Evolutionary conservation across 2,888 invertebrate genomes (phyloP).

Genomic region (Tridacna gigas): DNA sequence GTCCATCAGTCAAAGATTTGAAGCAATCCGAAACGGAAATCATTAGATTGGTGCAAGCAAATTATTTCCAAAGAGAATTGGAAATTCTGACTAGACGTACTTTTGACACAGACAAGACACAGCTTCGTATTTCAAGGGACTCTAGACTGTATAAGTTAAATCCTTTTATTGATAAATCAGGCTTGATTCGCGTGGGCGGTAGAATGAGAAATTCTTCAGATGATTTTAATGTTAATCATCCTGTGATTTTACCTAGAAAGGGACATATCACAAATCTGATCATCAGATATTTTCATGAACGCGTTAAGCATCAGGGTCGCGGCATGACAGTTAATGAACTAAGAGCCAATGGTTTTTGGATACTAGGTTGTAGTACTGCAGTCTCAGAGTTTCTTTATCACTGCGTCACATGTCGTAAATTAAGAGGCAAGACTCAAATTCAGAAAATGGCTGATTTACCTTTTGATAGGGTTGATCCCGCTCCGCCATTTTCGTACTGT

Average conservation of each 20-base stretch:
- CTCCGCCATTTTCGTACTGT: slow-evolving; percentile 33
- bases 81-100: not conserved
- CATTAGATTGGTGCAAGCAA: slow-evolving; percentile 13
- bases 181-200: slow-evolving; percentile 57
- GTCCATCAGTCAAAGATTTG: slow-evolving; percentile 8
- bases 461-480: slow-evolving; percentile 62
- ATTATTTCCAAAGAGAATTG: slow-evolving; percentile 18
- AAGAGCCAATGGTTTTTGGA: slow-evolving; percentile 74
- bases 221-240: slow-evolving; percentile 44
- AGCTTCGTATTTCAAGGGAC: slow-evolving; percentile 16
- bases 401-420: slow-evolving; percentile 75
- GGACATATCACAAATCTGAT: slow-evolving; percentile 56
- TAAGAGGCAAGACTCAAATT: slow-evolving; percentile 65
- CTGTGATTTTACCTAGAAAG: slow-evolving; percentile 59
- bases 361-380: slow-evolving; percentile 66
- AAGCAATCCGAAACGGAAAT: slow-evolving; percentile 25
- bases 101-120: not conserved
- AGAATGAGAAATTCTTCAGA: slow-evolving; percentile 14
- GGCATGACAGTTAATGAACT: slow-evolving; percentile 63
- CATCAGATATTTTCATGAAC: slow-evolving; percentile 61
- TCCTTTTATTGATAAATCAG: slow-evolving; percentile 58
- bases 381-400: slow-evolving; percentile 61
- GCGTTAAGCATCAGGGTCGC: slow-evolving; percentile 57
- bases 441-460: slow-evolving; percentile 79
- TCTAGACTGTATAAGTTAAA: slow-evolving; percentile 32